A percentile compares a stretch with the other conserved stretches of the same genome.
These are phyloP conservation scores for Drosophila virilis DNA, from an alignment of 1,140 invertebrate species.

Conservation along the genomic window DNA sequence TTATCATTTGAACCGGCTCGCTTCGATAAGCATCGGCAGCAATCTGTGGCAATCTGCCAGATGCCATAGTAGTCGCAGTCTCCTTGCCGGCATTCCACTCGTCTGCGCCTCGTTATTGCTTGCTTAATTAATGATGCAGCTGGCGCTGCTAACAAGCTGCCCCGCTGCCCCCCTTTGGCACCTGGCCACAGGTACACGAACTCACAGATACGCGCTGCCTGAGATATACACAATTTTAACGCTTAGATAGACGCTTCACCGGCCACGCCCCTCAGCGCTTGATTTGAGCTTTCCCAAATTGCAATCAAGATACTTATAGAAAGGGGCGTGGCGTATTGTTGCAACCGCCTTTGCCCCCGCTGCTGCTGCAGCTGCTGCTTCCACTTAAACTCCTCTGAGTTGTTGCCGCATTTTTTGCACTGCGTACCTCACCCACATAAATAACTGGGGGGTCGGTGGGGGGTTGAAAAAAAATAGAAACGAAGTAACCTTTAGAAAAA, in stretches of 20 bases:
- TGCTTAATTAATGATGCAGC: constrained; percentile 76
- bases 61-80: not conserved
- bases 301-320: constrained; percentile 35
- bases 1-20: constrained; percentile 52
- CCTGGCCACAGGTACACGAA: constrained; percentile 28
- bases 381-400: not conserved
- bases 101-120: constrained; percentile 51
- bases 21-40: constrained; percentile 27
- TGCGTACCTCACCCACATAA: constrained; percentile 14
- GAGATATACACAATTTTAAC: constrained; percentile 4
- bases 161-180: not conserved
- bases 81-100: constrained; percentile 19
- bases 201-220: not conserved
- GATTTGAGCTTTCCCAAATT: constrained; percentile 21
- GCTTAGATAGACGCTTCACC: constrained; percentile 3
- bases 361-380: not conserved
- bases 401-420: not conserved
- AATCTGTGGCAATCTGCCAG: constrained; percentile 24
- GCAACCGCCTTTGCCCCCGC: not conserved
- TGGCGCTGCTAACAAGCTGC: constrained; percentile 66
- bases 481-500: not conserved
- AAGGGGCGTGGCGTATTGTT: constrained; percentile 13
- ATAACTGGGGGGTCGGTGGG: too few relatives aligned
- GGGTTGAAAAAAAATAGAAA: too few relatives aligned
- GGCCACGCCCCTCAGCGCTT: constrained; percentile 28